These are phyloP conservation scores for Balaenoptera acutorostrata DNA, from an alignment of 2,113 vertebrate species.

Conservation along the genomic window DNA sequence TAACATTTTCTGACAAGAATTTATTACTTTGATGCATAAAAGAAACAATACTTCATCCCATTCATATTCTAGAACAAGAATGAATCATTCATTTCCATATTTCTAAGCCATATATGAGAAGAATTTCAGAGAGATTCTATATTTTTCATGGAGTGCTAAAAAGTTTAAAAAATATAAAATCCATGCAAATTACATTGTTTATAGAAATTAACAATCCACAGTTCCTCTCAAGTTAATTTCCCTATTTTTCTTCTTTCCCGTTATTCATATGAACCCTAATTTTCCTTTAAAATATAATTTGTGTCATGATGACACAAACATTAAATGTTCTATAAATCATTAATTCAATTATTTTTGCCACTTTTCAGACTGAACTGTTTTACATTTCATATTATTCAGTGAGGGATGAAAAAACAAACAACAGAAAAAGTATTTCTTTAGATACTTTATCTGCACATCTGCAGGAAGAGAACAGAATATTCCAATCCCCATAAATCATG, in stretches of 20 bases:
- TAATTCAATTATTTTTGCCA: not conserved
- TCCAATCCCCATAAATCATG: rapidly evolving
- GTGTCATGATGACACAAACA: not conserved
- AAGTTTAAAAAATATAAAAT: not conserved
- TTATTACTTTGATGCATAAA: not conserved
- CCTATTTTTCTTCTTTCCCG: not conserved
- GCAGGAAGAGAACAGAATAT: not conserved
- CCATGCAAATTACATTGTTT: not conserved
- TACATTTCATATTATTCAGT: not conserved
- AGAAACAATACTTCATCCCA: not conserved
- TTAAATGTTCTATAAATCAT: not conserved
- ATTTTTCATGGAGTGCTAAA: not conserved
- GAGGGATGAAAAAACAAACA: not conserved
- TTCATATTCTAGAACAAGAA: not conserved
- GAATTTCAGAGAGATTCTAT: not conserved
- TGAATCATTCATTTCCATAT: not conserved
- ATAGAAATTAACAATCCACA: not conserved
- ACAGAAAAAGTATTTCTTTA: not conserved
- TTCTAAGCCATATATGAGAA: not conserved
- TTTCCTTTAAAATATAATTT: constrained; percentile 2
- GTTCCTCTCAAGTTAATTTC: not conserved
- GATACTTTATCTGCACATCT: not conserved
- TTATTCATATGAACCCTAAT: not conserved
- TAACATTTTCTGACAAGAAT: not conserved
- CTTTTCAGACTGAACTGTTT: not conserved